A percentile compares a stretch with the other conserved stretches of the same genome.
Evolutionary conservation across 2,888 invertebrate genomes (phyloP).

Genomic region (Drosophila paramelanica): DNA sequence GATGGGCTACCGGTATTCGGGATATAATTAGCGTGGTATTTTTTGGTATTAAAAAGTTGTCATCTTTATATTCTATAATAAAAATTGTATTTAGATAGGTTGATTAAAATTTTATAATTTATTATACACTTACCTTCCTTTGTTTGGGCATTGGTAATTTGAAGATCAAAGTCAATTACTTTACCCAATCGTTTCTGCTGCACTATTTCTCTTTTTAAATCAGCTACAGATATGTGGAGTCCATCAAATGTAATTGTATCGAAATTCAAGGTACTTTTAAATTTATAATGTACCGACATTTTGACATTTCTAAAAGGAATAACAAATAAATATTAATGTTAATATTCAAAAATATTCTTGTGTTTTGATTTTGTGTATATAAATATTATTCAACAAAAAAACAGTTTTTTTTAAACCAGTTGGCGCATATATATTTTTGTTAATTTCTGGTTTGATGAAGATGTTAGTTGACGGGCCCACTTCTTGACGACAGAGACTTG

Average conservation of each 20-base stretch:
- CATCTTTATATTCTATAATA: constrained; percentile 93
- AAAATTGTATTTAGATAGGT: not conserved
- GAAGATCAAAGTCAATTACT: constrained; percentile 97
- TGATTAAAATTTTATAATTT: not conserved
- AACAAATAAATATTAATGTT: not conserved
- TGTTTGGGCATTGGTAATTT: constrained; percentile 98
- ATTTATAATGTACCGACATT: constrained; percentile 99
- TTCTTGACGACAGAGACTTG: too few species aligned
- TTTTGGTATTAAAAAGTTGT: constrained; percentile 96
- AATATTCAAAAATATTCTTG: too few species aligned
- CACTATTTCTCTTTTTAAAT: constrained; percentile 97
- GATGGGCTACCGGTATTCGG: constrained; percentile 93
- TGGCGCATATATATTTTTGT: too few species aligned
- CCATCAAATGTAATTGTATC: constrained; percentile 99
- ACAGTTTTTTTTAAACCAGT: too few species aligned
- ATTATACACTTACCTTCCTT: constrained; percentile 91
- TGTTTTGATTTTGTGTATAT: too few species aligned
- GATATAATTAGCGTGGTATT: constrained; percentile 98
- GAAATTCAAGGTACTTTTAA: constrained; percentile 97
- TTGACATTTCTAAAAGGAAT: constrained; percentile 33
- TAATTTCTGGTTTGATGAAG: too few species aligned
- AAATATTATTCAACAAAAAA: too few species aligned
- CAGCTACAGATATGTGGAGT: constrained; percentile 96
- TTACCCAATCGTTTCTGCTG: constrained; percentile 97
- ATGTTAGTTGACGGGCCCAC: too few species aligned